Evolutionary conservation across 2,113 vertebrate genomes (phyloP), one percentile per base, ranked within the genome.

Genomic region (Zosterops pallidus): DNA sequence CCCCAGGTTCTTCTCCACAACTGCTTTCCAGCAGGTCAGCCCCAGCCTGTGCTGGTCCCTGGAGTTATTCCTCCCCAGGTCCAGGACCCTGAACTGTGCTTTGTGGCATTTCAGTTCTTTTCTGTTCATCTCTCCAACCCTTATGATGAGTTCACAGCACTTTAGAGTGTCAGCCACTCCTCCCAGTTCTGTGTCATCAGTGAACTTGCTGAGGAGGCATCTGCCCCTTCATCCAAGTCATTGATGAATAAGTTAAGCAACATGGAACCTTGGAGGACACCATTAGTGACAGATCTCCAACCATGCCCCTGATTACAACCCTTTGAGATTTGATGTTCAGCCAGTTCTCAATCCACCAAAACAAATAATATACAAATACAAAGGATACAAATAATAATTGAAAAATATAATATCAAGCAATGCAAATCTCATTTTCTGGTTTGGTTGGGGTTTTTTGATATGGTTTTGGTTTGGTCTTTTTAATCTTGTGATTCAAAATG

Each of bases 151-250:
- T 3, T 60, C 22, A n/a, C 23, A 52, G 39, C 14, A 3, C 33
- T 39, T 17, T 20, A 15, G 14, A 12, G 19, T 28, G 2, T n/a
- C 0, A 0, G 10, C n/a, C 18, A 39, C 14, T 39, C 19, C 26
- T 74, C 60, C 33, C 28, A 82, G 33, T 7, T 60, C 60, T 67
- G 9, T 5, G 1, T 24, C n/a, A 28, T 14, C 60, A 20, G 20
- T 39, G 28, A 53, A 3, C 11, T 5, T 60, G 23, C 11, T 53
- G 23, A 82, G 39, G 28, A 67, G 53, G n/a, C 20, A 22, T 39
- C 44, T 46, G 15, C 9, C 19, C 39, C 23, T 82, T 29, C 28
- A 60, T 9, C 20, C 20, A 59, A 46, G 28, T 29, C 13, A 39
- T 0, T 16, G 28, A n/a, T 59, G 9, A 52, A 17, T 68, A 53